Base-by-base conservation (phyloP, 2,797 vertebrate genomes). In the Xenopus petersii region DNA sequence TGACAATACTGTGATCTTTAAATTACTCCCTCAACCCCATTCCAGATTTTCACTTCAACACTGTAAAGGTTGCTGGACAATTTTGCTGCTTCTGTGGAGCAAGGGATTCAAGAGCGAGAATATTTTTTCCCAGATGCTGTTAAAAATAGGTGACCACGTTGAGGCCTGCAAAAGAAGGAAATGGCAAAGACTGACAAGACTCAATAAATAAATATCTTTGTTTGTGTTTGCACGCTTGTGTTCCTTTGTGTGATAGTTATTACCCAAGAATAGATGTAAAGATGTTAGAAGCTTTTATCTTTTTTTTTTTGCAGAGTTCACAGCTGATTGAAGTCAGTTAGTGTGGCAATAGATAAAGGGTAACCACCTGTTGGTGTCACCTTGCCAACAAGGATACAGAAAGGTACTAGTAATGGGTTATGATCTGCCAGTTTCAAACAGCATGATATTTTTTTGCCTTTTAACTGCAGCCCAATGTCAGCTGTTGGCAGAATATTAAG, bases 301-400 rank as follows among this genome's bases (percentile, higher is more conserved):
- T 79, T 71, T 59, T 71, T 59, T 71, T 12, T 67, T 54, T 21
- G 21, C 62, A 54, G 26, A 30, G 70, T 79, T 81, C 67, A 73
- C 61, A 77, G 64, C 59, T 81, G 64, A 77, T 81, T 79, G 76
- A 75, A 82, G 79, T 70, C 80, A 42, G 79, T 70, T 80, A 42
- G 26, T 2, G 36, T 42, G 3, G 36, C 36, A 42, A 1, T 6
- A 42, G 36, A 42, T 42, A 42, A 42, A 42, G 36, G 36, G 75
- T 61, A 49, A 59, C 56, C 75, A 69, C 80, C 80, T 83, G 79
- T 82, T 79, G 71, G 71, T 80, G 75, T 78, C 82, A 81, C 78
- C 74, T 82, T 71, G 61, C 70, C 67, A 79, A 21, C 54, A n/a
- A 79, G 42, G 75, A 63, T 16, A 17, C 76, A 64, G 65, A 21